Evolutionary conservation across 2,888 invertebrate species (phyloP).

Genomic region (Drosophila bunnanda): DNA sequence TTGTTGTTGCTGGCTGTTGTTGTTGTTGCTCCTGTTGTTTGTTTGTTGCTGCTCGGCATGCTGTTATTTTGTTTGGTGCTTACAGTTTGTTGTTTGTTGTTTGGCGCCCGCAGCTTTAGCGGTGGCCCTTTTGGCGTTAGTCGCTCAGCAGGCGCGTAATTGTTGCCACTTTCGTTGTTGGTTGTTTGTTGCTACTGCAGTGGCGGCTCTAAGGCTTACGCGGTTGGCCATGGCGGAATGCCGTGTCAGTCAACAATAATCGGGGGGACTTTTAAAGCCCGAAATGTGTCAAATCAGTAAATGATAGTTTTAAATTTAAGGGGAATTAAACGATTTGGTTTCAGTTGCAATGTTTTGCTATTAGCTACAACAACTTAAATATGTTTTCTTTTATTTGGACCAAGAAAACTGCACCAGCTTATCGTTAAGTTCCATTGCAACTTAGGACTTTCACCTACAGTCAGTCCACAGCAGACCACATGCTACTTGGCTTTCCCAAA

Average conservation of each 20-base stretch:
- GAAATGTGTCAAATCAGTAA: neutral
- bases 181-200: constrained; percentile 15
- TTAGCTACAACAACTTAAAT: neutral
- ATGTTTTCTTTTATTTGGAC: neutral
- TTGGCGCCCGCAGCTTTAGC: constrained; percentile 27
- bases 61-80: constrained; percentile 27
- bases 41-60: constrained; percentile 9
- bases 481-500: neutral
- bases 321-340: no score
- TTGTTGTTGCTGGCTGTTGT: no score
- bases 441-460: neutral
- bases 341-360: neutral
- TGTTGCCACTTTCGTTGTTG: constrained; percentile 54
- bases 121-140: constrained; percentile 38
- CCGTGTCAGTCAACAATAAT: constrained; percentile 1
- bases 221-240: neutral
- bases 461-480: neutral
- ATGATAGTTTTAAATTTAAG: neutral
- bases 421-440: neutral
- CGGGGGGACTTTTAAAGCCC: neutral
- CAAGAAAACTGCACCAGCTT: neutral
- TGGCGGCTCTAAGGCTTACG: constrained; percentile 7
- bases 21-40: constrained; percentile 3
- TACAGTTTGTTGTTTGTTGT: constrained; percentile 18
- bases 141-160: constrained; percentile 60